phyloP scores from a whole-genome alignment of 2,113 vertebrate species.

The Rhabdornis inornatus region DNA sequence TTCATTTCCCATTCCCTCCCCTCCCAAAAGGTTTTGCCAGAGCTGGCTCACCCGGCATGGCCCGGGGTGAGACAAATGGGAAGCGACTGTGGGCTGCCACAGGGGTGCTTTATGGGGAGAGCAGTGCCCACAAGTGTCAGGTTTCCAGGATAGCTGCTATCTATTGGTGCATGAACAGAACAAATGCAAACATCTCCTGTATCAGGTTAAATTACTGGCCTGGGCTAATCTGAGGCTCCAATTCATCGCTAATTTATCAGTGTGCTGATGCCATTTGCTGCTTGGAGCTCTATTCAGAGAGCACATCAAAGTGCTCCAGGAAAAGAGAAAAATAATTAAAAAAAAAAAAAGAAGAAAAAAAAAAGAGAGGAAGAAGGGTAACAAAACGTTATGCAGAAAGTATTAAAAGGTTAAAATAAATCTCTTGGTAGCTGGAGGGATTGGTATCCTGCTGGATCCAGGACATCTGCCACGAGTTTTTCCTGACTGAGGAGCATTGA shows the following conservation, averaged over 20 bases:
- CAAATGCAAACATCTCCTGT: conserved; percentile 34
- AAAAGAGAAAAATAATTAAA: background rate
- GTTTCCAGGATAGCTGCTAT: conserved; percentile 31
- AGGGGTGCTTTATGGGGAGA: conserved; percentile 1
- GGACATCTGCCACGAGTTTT: background rate
- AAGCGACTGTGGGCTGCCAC: conserved; percentile 13
- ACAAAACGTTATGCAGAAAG: conserved; percentile 26
- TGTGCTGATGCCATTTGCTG: conserved; percentile 56
- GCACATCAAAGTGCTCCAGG: conserved; percentile 34
- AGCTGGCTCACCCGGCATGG: background rate
- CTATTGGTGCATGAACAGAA: conserved; percentile 32
- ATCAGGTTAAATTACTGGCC: conserved; percentile 62
- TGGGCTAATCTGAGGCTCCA: conserved; percentile 53
- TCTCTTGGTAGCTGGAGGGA: background rate
- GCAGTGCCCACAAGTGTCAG: background rate
- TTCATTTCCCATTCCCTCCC: background rate
- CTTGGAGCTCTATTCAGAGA: conserved; percentile 56
- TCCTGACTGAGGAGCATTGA: background rate
- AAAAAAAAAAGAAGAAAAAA: background rate
- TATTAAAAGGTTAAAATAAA: conserved; percentile 39
- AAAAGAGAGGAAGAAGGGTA: background rate
- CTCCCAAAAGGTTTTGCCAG: background rate
- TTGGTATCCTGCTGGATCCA: background rate
- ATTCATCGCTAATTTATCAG: conserved; percentile 68
- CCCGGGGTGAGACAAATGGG: conserved; percentile 27